Percentiles rank a stretch among this genome's conserved stretches.
Evolutionary conservation across 2,888 invertebrate species (phyloP).

Genomic region (Ypsolopha sequella): DNA sequence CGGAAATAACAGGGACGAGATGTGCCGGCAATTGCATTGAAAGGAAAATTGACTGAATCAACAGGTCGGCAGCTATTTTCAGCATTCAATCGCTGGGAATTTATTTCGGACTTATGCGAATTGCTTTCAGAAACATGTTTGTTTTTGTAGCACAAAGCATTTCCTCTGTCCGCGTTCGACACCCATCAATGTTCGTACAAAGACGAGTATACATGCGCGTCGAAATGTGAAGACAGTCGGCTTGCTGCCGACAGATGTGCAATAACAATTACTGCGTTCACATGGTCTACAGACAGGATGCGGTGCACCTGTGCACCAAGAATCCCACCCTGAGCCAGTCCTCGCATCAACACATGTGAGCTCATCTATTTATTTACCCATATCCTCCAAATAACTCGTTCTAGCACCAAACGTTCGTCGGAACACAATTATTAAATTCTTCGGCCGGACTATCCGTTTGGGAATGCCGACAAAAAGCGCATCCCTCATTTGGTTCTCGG

Average conservation of each 20-base stretch:
- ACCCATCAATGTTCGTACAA: not conserved
- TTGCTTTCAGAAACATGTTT: not conserved
- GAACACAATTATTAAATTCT: not conserved
- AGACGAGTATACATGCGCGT: not conserved
- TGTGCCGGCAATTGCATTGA: conserved; percentile 46
- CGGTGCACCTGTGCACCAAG: conserved; percentile 50
- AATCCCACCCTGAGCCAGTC: conserved; percentile 32
- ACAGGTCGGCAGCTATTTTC: conserved; percentile 40
- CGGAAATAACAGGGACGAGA: conserved; percentile 58
- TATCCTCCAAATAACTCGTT: not conserved
- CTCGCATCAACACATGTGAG: conserved; percentile 21
- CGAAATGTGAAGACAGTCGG: conserved; percentile 1
- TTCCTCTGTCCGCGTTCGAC: not conserved
- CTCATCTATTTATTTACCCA: not conserved
- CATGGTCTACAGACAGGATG: conserved; percentile 48
- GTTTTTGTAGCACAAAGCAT: not conserved
- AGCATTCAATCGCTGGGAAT: not conserved
- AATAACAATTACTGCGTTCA: conserved; percentile 36
- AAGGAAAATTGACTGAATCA: conserved; percentile 57
- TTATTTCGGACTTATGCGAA: not conserved
- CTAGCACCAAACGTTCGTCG: not conserved
- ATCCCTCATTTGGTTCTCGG: conserved; percentile 16
- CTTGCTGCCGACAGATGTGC: conserved; percentile 44
- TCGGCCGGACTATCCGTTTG: not conserved
- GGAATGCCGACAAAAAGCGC: conserved; percentile 25